phyloP scores from a whole-genome alignment of 2,888 invertebrate genomes.

The Tetragnatha montana region DNA sequence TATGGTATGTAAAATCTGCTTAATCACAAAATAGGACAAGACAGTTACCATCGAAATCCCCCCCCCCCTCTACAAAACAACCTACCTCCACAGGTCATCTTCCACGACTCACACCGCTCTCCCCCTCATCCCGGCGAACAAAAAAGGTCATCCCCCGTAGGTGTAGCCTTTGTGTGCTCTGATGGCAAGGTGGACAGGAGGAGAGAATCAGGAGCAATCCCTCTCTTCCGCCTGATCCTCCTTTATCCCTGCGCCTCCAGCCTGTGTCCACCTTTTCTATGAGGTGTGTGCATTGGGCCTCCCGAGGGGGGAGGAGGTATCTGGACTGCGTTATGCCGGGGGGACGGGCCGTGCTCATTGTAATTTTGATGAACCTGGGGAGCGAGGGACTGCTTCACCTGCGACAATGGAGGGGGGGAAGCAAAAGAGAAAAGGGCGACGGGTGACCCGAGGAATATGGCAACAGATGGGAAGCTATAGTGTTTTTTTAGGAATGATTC shows the following conservation, averaged over 20 bases:
- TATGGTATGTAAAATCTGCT: too few species aligned
- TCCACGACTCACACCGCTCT: slow-evolving; percentile 20
- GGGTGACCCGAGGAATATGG: slow-evolving; percentile 28
- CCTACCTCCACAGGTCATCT: background rate
- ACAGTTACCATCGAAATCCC: too few species aligned
- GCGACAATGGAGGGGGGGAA: slow-evolving; percentile 57
- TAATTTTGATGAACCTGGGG: slow-evolving; percentile 71
- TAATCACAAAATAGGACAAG: too few species aligned
- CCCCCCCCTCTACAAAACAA: background rate
- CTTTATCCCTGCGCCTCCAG: slow-evolving; percentile 31
- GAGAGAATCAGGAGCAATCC: slow-evolving; percentile 32
- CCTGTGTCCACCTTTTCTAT: slow-evolving; percentile 53
- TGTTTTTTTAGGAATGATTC: slow-evolving; percentile 13
- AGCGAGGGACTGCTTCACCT: slow-evolving; percentile 68
- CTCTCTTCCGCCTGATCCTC: slow-evolving; percentile 54
- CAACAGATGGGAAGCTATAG: slow-evolving; percentile 50
- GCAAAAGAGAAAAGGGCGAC: background rate
- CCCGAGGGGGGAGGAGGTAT: slow-evolving; percentile 48
- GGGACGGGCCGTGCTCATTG: slow-evolving; percentile 68
- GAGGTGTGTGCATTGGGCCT: slow-evolving; percentile 61
- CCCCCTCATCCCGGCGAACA: background rate
- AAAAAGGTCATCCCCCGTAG: slow-evolving; percentile 63
- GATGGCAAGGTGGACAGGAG: slow-evolving; percentile 56
- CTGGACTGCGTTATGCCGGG: slow-evolving; percentile 64
- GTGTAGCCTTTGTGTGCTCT: slow-evolving; percentile 57